phyloP scores from a whole-genome alignment of 2,797 vertebrate species.

The Capromys pilorides region DNA sequence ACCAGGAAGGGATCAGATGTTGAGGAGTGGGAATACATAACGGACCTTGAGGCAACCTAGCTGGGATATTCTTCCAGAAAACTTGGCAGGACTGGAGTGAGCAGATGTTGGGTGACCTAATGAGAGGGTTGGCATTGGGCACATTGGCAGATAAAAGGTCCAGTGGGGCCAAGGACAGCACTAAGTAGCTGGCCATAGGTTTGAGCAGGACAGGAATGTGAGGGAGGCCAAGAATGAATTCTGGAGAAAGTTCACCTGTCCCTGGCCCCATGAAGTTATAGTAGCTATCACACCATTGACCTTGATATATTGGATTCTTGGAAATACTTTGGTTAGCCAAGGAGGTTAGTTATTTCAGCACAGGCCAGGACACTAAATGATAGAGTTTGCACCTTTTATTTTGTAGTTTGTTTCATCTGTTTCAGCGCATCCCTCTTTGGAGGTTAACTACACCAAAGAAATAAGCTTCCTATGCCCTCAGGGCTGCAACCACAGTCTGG shows the following conservation, averaged over 20 bases:
- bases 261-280: not conserved
- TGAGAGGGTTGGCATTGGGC: not conserved
- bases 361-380: conserved; percentile 1
- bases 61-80: conserved; percentile 5
- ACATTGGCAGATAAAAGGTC: conserved; percentile 31
- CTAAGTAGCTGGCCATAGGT: conserved; percentile 16
- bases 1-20: not conserved
- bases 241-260: not conserved
- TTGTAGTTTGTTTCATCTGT: not conserved
- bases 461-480: not conserved
- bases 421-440: not conserved
- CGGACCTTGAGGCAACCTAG: not conserved
- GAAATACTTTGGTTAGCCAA: conserved; percentile 64
- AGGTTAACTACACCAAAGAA: not conserved
- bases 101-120: not conserved
- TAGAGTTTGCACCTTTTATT: not conserved
- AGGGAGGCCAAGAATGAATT: not conserved
- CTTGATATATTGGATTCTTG: conserved; percentile 48
- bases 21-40: not conserved
- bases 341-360: conserved; percentile 49
- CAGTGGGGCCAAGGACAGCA: not conserved
- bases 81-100: not conserved
- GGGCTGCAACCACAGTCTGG: not conserved
- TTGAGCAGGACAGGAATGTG: not conserved
- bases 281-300: not conserved